phyloP scores from a whole-genome alignment of 2,797 vertebrate species.

The Myoxocephalus aenaeus region DNA sequence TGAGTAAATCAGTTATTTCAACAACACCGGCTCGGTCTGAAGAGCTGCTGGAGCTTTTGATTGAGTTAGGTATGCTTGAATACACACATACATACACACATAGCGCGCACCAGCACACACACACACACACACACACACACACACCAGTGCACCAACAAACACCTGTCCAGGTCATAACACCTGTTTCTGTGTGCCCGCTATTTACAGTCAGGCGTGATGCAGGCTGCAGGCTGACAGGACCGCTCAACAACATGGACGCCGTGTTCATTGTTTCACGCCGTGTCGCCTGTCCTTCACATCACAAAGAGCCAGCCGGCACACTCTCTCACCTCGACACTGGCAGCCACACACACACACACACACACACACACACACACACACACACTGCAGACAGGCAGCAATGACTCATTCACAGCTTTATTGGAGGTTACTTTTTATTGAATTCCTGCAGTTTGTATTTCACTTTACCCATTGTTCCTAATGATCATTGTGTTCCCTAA shows the following conservation, averaged over 20 bases:
- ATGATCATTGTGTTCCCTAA: background rate
- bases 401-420: conserved; percentile 3
- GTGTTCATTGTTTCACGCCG: conserved; percentile 58
- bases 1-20: conserved; percentile 68
- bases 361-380: background rate
- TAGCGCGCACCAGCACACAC: conserved; percentile 24
- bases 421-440: background rate
- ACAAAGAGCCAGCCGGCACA: conserved; percentile 36
- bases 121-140: conserved; percentile 12
- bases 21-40: conserved; percentile 41
- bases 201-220: conserved; percentile 45
- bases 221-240: conserved; percentile 45
- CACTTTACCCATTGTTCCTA: background rate
- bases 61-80: conserved; percentile 67
- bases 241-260: conserved; percentile 24
- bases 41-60: conserved; percentile 71
- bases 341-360: background rate
- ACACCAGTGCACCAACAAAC: conserved; percentile 32
- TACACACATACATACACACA: conserved; percentile 50
- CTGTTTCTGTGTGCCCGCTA: conserved; percentile 54
- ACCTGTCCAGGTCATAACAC: conserved; percentile 66
- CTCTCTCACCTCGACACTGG: background rate
- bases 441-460: background rate
- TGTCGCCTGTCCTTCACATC: conserved; percentile 64
- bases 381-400: background rate